Evolutionary conservation across 2,113 vertebrate species (phyloP), one percentile per base, ranked within the genome.

Genomic region (Pelvicachromis taeniatus): DNA sequence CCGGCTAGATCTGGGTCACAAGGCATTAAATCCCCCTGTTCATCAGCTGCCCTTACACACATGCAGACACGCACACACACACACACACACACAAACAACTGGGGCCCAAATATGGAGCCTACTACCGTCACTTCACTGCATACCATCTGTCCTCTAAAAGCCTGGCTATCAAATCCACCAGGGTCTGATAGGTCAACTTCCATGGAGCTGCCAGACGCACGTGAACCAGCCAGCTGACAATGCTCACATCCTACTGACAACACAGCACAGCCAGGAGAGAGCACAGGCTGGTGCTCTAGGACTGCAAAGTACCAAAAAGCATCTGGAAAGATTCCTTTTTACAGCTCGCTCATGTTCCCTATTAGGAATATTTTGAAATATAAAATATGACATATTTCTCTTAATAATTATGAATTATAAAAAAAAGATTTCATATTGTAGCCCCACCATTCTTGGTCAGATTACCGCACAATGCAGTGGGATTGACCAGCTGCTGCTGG

Each of bases 121-220:
- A 70, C 87, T 55, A 82, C 90, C 23, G 58, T 91, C 89, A 93
- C 92, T 92, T 94, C 92, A 56, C 68, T 52, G 77, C 91, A 83
- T 61, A 91, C 96, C 95, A 96, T 96, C 96, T 95, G 95, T 94
- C 93, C 93, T 94, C 90, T 86, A 92, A 92, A 91, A 92, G 87
- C 92, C 80, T 29, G 80, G 77, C 92, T 91, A 92, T 94, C 91
- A 94, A 93, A 95, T 94, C 91, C 90, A 95, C 88, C 87, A 85
- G 94, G 87, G 94, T 90, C 91, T 58, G 68, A 45, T 81, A 81
- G 93, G 94, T 92, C 92, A 85, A 54, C 88, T 80, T 88, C 89
- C 83, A 45, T 75, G 86, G 85, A 90, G 82, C 83, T 61, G 86
- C 75, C 80, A 83, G 88, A 77, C 9, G 17, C 91, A 91, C 78